Base-by-base conservation (phyloP, 2,797 vertebrate genomes). In the Moxostoma hubbsi region DNA sequence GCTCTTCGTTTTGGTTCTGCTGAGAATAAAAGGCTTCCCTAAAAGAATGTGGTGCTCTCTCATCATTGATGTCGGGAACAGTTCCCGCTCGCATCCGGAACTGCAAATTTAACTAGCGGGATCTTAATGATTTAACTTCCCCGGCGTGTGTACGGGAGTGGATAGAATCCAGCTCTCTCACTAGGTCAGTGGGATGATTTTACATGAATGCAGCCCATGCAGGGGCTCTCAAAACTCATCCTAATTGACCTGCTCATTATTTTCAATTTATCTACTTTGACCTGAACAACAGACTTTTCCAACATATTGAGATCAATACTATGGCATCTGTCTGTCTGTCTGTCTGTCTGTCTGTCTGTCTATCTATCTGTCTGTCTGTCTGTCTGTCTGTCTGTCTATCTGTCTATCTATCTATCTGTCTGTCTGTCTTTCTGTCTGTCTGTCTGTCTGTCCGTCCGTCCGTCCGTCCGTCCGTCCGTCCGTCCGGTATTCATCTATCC, bases 1-100 rank as follows among this genome's bases (percentile, higher is more conserved):
- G 89, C 91, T 90, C 87, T 90, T 88, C 90, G 85, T 88, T 92
- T 89, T 90, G 88, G 1, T 88, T 87, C 81, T 80, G 86, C 87
- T 88, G 92, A 94, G 91, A 91, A 93, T 87, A 87, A 87, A 88
- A 89, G 81, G 74, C 85, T 85, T 47, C 81, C 82, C 73, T 81
- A 69, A 81, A 82, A 83, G 71, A 71, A 77, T 50, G 47, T 46
- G 55, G 82, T 54, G 73, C 68, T 70, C 45, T 24, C 24, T 75
- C 71, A 57, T 72, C 77, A 47, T 18, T 7, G 16, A 18, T n/a
- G 47, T 53, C 24, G 53, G 46, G 45, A 7, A 45, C 16, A 12
- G 6, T 66, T 67, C 43, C 43, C 49, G 15, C 45, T 66, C 7
- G 45, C 47, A 67, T 67, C 47, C 4, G 7, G 67, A 53, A 59